Conservation (phyloP, 2,797 vertebrate species). For the Acanthiza pusilla region DNA sequence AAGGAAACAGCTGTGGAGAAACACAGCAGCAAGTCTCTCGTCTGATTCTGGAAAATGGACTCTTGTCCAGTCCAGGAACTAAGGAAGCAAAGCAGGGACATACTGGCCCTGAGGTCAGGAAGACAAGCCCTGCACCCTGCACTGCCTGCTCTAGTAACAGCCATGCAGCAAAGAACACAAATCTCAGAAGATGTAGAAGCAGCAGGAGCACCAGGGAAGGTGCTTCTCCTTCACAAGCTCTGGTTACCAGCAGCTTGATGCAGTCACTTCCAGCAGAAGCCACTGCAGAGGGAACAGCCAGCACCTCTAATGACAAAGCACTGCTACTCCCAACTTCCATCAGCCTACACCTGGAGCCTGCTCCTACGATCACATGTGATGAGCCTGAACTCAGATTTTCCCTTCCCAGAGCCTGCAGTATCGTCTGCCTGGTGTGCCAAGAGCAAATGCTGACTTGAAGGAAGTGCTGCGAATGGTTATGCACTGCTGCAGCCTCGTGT, state of each 20-base stretch:
- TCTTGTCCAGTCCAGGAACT: background rate
- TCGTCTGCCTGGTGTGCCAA: background rate
- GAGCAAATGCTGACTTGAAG: background rate
- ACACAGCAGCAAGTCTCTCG: background rate
- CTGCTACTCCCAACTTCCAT: background rate
- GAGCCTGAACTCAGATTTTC: background rate
- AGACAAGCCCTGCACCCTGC: background rate
- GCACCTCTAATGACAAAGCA: background rate
- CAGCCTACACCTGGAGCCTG: background rate
- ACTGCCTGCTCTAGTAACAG: background rate
- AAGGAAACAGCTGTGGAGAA: background rate
- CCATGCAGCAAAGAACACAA: background rate
- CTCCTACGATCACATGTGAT: background rate
- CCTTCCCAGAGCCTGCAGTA: background rate
- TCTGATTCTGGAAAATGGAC: background rate
- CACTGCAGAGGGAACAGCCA: background rate
- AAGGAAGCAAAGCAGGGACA: background rate
- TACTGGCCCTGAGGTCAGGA: background rate
- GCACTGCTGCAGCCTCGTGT: background rate
- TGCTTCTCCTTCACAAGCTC: background rate
- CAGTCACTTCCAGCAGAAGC: rapidly evolving
- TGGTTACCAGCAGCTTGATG: background rate
- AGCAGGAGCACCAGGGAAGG: background rate
- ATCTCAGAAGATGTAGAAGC: background rate
- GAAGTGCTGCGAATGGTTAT: background rate